Evolutionary conservation across 2,797 vertebrate genomes (phyloP).

Genomic region (Babyrousa celebensis): DNA sequence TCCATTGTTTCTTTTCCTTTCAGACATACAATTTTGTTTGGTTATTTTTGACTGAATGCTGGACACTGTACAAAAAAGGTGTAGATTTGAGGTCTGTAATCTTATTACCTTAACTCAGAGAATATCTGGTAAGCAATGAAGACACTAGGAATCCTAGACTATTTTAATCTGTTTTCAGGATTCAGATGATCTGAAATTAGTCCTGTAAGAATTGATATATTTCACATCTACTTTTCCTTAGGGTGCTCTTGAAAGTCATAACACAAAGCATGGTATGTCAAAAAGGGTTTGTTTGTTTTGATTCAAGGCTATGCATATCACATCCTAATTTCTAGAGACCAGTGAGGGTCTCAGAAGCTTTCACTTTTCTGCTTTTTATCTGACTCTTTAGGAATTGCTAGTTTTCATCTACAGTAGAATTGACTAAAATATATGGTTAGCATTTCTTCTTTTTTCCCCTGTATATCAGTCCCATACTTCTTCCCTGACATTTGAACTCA

Average conservation of each 20-base stretch:
- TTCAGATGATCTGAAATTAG: neutral
- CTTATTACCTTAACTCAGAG: neutral
- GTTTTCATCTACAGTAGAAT: neutral
- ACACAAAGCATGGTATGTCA: neutral
- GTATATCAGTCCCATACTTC: neutral
- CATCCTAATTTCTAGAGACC: neutral
- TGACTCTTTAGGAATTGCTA: neutral
- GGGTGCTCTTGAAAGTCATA: neutral
- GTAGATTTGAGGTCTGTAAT: neutral
- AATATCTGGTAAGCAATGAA: neutral
- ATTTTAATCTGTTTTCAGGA: neutral
- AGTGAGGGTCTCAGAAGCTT: neutral
- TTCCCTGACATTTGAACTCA: neutral
- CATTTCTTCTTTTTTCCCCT: neutral
- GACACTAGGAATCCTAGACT: neutral
- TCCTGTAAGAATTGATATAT: neutral
- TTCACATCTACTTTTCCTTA: neutral
- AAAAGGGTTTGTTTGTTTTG: neutral
- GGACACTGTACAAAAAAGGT: neutral
- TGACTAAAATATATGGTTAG: neutral
- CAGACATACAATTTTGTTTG: neutral
- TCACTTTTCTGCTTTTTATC: neutral
- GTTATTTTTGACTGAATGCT: neutral
- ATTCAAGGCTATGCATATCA: too few relatives aligned
- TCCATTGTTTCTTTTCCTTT: neutral